Conservation (phyloP, 1,140 invertebrate genomes). For the Eufriesea mexicana region DNA sequence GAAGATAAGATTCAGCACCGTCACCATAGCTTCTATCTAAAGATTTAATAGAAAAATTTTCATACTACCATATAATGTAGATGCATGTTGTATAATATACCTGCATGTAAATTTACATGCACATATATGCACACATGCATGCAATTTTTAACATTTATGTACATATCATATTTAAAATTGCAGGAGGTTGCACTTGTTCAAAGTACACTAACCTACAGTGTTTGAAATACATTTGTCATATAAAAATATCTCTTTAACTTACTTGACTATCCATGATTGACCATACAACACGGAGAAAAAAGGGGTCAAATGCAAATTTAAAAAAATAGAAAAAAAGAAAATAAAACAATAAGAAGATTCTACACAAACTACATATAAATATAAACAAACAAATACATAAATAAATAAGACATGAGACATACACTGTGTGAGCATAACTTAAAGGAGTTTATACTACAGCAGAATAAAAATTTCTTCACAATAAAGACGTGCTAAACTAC, state of each 20-base stretch:
- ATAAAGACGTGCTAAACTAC: conserved; percentile 82
- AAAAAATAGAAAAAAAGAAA: conserved; percentile 58
- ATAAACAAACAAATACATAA: conserved; percentile 73
- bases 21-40: conserved; percentile 76
- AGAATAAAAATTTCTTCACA: conserved; percentile 76
- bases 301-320: conserved; percentile 61
- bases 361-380: conserved; percentile 64
- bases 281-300: conserved; percentile 68
- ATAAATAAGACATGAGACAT: conserved; percentile 82
- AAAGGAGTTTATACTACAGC: conserved; percentile 77
- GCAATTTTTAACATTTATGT: conserved; percentile 50
- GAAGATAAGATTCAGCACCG: conserved; percentile 78
- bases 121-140: conserved; percentile 36
- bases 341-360: conserved; percentile 64
- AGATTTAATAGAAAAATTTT: conserved; percentile 54
- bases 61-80: conserved; percentile 46
- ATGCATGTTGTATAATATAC: conserved; percentile 46
- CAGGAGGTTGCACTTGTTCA: conserved; percentile 19
- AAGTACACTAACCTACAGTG: conserved; percentile 12
- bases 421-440: conserved; percentile 81
- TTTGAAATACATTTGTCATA: conserved; percentile 33
- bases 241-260: conserved; percentile 44
- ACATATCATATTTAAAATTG: conserved; percentile 36
- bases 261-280: conserved; percentile 62
- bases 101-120: conserved; percentile 53